Conservation (phyloP, 2,888 invertebrate genomes). For the Agrochola lychnidis region DNA sequence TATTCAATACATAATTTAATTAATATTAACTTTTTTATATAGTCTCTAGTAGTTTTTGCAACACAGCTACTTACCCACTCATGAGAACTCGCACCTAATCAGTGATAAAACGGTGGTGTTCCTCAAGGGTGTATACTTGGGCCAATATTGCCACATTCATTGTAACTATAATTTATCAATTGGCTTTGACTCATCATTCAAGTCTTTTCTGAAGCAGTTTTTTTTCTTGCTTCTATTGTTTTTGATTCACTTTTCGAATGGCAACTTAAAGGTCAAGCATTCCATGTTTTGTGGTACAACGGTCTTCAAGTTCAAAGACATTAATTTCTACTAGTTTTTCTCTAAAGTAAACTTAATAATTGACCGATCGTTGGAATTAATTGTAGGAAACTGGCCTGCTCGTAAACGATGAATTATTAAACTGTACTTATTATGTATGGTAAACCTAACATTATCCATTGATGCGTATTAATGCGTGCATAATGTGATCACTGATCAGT, state of each 20-base stretch:
- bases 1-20: constrained; percentile 72
- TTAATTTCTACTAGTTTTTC: constrained; percentile 33
- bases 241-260: constrained; percentile 12
- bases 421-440: constrained; percentile 56
- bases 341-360: constrained; percentile 49
- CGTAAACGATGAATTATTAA: constrained; percentile 60
- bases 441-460: constrained; percentile 60
- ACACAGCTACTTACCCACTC: constrained; percentile 20
- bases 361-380: constrained; percentile 39
- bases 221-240: background rate
- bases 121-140: constrained; percentile 19
- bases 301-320: constrained; percentile 12
- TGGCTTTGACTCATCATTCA: background rate
- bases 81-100: constrained; percentile 48
- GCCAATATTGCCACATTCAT: background rate
- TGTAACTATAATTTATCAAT: background rate
- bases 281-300: constrained; percentile 22
- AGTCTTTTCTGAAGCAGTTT: background rate
- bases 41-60: constrained; percentile 52
- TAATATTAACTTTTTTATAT: constrained; percentile 63
- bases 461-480: constrained; percentile 46
- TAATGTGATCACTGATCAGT: constrained; percentile 38
- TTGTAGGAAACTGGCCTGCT: constrained; percentile 30
- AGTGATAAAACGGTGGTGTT: constrained; percentile 11
- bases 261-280: constrained; percentile 17